Base-by-base conservation (phyloP, 2,888 invertebrate species). In the Metellina segmentata region DNA sequence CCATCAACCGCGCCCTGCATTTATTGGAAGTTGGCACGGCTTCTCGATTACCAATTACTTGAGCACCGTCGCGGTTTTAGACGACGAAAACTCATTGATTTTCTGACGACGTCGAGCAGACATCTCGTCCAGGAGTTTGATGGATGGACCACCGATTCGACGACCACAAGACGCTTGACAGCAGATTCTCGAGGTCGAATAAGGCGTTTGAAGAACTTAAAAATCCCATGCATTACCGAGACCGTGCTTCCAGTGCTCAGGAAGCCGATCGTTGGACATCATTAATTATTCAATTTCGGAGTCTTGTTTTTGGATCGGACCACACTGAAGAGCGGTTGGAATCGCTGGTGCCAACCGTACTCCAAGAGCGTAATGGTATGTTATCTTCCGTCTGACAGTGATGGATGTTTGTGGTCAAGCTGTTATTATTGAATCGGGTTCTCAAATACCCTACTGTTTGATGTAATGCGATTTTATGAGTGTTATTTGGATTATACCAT, bases 211-310 rank as follows among this genome's bases (percentile, higher is more conserved):
- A 6, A 19, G 19, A n/a, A 51, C 34, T 52, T 16, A 48, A 51
- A 34, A 34, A 34, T 4, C 4, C 7, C 49, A 7, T 16, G 51
- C 16, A 74, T 74, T 20, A 75, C 34, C 49, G 49, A 19, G 20
- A 20, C 74, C 20, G 13, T 74, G 9, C 48, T 74, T 11, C 48
- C 13, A 34, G 7, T 9, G 34, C 8, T 77, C 19, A 69, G 49
- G 19, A 51, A 77, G 52, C 49, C 16, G 16, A 52, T 77, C 51
- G 51, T 77, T 77, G 52, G n/a, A 77, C 52, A 77, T 77, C 51
- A 77, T 77, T 77, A 77, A 77, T 77, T 77, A 77, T 69, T 81
- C 81, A 81, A 81, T 81, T 69, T 69, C 61, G 48, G 13, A 49
- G 48, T 70, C 34, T 48, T 69, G 69, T 48, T 69, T 81, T 81